Conservation (phyloP, 2,797 vertebrate genomes). For the Cygnus olor region DNA sequence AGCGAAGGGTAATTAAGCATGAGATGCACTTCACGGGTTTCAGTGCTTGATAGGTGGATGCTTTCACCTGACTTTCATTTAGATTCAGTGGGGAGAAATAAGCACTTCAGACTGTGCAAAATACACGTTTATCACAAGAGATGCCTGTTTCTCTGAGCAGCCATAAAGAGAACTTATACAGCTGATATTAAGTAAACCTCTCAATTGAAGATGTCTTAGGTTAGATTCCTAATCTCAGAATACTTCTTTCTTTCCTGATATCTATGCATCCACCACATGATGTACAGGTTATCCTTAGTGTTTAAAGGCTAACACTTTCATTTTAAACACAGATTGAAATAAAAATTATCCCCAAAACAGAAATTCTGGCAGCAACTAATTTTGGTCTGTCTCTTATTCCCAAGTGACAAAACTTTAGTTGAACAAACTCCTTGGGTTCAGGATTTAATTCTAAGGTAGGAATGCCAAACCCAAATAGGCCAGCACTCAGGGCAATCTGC, state of each 20-base stretch:
- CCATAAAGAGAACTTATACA: background rate
- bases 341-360: background rate
- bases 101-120: background rate
- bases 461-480: background rate
- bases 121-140: background rate
- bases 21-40: background rate
- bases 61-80: background rate
- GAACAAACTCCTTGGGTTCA: background rate
- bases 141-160: background rate
- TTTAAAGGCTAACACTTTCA: background rate
- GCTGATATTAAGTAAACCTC: background rate
- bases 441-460: conserved; percentile 8
- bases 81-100: background rate
- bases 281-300: background rate
- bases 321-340: background rate
- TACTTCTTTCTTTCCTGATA: background rate
- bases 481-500: background rate
- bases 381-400: background rate
- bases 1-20: background rate
- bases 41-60: background rate
- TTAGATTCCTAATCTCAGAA: background rate
- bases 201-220: background rate
- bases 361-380: background rate
- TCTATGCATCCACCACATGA: background rate
- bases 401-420: background rate